Percentiles rank a stretch among this genome's conserved stretches.
These are phyloP conservation scores for Geophilus truncorum DNA, from an alignment of 2,888 invertebrate species.

Conservation along the genomic window DNA sequence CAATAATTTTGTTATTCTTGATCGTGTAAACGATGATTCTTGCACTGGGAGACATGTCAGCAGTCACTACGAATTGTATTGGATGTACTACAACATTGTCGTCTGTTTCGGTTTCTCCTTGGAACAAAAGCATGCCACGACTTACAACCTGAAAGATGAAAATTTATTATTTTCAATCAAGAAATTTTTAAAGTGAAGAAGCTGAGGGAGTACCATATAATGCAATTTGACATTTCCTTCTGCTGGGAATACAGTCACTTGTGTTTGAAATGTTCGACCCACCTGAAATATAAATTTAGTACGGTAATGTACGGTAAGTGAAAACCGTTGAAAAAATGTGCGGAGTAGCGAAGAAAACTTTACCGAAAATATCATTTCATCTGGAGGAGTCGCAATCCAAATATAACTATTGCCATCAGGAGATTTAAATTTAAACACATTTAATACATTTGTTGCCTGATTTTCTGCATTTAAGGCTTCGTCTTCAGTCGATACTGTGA, in stretches of 20 bases:
- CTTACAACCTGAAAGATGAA: too few species aligned
- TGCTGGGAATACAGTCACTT: too few species aligned
- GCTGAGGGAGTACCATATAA: too few species aligned
- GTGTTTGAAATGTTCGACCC: too few species aligned
- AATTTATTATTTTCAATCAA: too few species aligned
- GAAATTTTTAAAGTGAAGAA: too few species aligned
- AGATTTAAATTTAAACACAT: neutral
- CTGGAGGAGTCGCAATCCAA: neutral
- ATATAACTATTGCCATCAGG: neutral
- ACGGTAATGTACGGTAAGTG: too few species aligned
- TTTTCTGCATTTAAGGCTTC: neutral
- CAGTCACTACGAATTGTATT: neutral
- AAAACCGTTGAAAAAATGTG: too few species aligned
- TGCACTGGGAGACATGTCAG: neutral
- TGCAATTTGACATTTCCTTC: too few species aligned
- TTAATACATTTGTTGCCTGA: neutral
- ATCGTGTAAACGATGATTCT: neutral
- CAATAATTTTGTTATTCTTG: neutral
- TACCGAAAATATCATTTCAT: neutral
- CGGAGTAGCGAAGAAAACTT: too few species aligned
- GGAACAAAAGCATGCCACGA: neutral
- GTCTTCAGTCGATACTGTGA: neutral
- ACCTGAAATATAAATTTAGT: too few species aligned
- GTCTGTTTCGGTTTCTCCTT: neutral
- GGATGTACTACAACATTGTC: too few species aligned